Conservation (phyloP, 2,888 invertebrate genomes). For the Adineta ricciae region DNA sequence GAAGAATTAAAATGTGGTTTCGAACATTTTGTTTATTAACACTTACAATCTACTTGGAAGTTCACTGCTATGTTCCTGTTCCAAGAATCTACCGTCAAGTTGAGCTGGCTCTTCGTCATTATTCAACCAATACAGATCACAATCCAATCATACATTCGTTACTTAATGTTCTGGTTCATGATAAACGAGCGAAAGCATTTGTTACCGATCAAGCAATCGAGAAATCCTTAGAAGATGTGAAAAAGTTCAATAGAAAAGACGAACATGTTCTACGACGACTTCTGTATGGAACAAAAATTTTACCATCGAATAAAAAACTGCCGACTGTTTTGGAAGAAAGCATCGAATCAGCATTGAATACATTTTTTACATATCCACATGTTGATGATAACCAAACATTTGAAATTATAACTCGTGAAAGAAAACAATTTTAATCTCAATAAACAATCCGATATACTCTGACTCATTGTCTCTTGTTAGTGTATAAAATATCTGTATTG, state of each 20-base stretch:
- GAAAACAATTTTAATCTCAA: neutral
- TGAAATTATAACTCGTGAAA: neutral
- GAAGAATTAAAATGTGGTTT: neutral
- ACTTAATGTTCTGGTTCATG: neutral
- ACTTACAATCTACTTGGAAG: neutral
- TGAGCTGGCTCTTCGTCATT: neutral
- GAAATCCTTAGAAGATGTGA: neutral
- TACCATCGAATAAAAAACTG: neutral
- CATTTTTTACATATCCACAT: neutral
- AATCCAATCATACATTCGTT: neutral
- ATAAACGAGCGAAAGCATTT: neutral
- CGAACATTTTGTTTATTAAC: neutral
- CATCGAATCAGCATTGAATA: neutral
- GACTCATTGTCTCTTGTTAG: neutral
- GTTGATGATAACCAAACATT: neutral
- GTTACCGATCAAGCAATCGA: neutral
- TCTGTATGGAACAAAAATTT: neutral
- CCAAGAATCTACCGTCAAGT: neutral
- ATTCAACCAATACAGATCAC: neutral
- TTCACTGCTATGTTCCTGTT: neutral
- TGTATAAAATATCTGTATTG: neutral
- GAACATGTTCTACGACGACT: neutral
- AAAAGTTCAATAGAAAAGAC: neutral
- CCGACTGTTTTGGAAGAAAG: neutral
- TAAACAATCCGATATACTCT: neutral